Conservation (phyloP, 2,113 vertebrate genomes). For the Nerophis ophidion region DNA sequence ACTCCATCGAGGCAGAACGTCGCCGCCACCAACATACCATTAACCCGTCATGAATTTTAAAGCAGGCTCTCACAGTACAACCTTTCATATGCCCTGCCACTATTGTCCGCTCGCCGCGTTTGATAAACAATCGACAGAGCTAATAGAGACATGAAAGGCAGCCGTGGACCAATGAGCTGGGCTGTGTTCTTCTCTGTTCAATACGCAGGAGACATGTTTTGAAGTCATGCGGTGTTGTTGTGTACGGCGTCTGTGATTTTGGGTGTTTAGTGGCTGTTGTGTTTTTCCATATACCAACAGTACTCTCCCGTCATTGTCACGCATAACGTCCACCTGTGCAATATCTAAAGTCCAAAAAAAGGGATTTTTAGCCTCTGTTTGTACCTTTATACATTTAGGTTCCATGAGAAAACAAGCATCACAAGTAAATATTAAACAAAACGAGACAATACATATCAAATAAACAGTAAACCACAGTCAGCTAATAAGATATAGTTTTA, state of each 20-base stretch:
- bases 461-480: too few species aligned
- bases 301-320: slow-evolving; percentile 34
- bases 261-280: slow-evolving; percentile 39
- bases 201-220: slow-evolving; percentile 31
- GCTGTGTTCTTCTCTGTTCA: slow-evolving; percentile 35
- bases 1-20: slow-evolving; percentile 48
- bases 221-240: slow-evolving; percentile 12
- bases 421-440: too few species aligned
- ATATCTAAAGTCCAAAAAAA: slow-evolving; percentile 10
- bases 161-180: slow-evolving; percentile 15
- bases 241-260: slow-evolving; percentile 14
- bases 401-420: too few species aligned
- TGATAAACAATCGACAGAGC: slow-evolving; percentile 75
- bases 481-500: too few species aligned
- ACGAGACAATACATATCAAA: too few species aligned
- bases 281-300: slow-evolving; percentile 29
- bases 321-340: slow-evolving; percentile 33
- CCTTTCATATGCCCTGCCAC: slow-evolving; percentile 62
- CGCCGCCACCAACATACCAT: slow-evolving; percentile 73
- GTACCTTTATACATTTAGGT: too few species aligned
- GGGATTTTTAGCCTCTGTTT: too few species aligned
- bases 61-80: slow-evolving; percentile 46
- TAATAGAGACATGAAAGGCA: slow-evolving; percentile 71
- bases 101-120: slow-evolving; percentile 55
- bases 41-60: slow-evolving; percentile 76